Base-by-base conservation (phyloP, 2,888 invertebrate genomes). In the Micropterix aruncella region DNA sequence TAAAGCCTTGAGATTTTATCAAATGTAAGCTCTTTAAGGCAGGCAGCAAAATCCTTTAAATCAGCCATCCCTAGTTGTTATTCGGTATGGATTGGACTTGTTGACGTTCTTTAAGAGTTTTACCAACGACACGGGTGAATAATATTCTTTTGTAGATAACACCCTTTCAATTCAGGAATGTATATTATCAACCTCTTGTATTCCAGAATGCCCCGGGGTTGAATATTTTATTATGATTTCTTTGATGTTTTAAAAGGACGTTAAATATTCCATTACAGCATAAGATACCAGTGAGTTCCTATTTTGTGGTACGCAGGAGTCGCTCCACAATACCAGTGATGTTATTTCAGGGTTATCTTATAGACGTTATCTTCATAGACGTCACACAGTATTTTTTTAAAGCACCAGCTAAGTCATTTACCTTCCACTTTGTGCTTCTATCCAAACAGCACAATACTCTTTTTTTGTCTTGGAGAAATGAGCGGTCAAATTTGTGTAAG, bases 181-280 rank as follows among this genome's bases (percentile, higher is more conserved):
- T 18, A 48, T 43, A 7, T 37, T 19, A 41, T 54, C 52, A 17
- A 53, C 45, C 45, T 54, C 53, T 39, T 54, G 51, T 3, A 50
- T 42, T 38, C 46, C 49, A 4, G 51, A 52, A 41, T 53, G 52
- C n/a, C 55, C 52, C n/a, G 52, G 51, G 19, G 46, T 48, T 17
- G 50, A 55, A 50, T 45, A 54, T 45, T 52, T 53, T 45, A 53
- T 49, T 43, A 41, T 49, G 18, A 54, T 50, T n/a, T 40, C 19
- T 18, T 47, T 38, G 38, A 50, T 19, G 17, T 46, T 38, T 12
- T 39, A 18, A 45, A 46, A 37, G 14, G 46, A 14, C 40, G 41
- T 44, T 14, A 51, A 16, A 41, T 50, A 51, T 17, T 49, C 9
- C 7, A 40, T 38, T 16, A 51, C 44, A 19, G 46, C 48, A 43